Conservation (phyloP, 2,113 vertebrate genomes). For the Chloebia gouldiae region DNA sequence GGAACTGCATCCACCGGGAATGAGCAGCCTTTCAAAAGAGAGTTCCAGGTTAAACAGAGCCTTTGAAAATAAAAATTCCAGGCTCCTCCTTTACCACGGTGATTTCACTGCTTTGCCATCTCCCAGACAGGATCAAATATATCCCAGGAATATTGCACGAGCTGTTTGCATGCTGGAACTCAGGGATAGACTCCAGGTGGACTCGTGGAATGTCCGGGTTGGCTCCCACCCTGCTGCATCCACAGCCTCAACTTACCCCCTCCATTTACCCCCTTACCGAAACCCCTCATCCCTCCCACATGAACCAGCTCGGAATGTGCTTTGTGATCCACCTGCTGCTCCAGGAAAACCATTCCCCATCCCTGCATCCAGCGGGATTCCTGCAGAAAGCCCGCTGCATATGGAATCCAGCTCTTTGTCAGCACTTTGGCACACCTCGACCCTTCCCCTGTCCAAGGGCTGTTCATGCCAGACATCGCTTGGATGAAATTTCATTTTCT, state of each 20-base stretch:
- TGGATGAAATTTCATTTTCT: background rate
- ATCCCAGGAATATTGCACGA: accelerated
- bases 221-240: background rate
- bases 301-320: accelerated
- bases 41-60: background rate
- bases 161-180: background rate
- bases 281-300: background rate
- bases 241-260: background rate
- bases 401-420: background rate
- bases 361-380: background rate
- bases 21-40: background rate
- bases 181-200: background rate
- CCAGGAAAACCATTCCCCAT: background rate
- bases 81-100: background rate
- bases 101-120: background rate
- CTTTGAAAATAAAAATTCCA: background rate
- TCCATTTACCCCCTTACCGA: background rate
- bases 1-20: background rate
- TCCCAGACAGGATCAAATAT: background rate
- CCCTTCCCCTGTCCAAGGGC: background rate
- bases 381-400: background rate
- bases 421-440: background rate
- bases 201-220: background rate
- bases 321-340: background rate
- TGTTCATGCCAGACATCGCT: background rate